A percentile compares a stretch with the other conserved stretches of the same genome.
Evolutionary conservation across 2,797 vertebrate genomes (phyloP).

Genomic region (Artibeus lituratus): DNA sequence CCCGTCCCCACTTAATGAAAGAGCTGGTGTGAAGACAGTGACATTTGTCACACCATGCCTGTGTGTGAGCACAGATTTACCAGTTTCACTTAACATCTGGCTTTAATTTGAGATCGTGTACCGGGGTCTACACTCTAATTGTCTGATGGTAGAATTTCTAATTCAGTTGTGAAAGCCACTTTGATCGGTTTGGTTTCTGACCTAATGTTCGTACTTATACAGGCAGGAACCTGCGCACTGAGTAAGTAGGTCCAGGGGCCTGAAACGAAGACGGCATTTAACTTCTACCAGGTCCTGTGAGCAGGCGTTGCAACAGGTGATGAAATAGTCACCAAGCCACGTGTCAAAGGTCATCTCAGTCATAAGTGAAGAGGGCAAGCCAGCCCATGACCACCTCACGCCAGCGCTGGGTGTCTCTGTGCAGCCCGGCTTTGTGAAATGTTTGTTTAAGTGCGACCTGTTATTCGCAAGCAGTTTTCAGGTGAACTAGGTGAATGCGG

Average conservation of each 20-base stretch:
- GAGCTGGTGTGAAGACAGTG: background rate
- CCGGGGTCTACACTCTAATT: background rate
- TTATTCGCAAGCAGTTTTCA: background rate
- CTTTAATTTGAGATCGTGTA: background rate
- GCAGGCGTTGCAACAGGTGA: background rate
- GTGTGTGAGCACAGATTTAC: background rate
- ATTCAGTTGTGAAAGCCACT: background rate
- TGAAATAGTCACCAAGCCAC: background rate
- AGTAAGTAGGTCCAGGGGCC: background rate
- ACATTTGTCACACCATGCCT: background rate
- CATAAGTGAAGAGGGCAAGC: background rate
- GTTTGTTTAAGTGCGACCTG: no score
- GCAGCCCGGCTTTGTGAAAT: background rate
- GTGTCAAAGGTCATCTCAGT: background rate
- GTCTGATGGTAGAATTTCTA: background rate
- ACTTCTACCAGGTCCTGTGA: background rate
- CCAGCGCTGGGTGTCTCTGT: background rate
- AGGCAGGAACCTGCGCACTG: background rate
- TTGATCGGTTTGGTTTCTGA: background rate
- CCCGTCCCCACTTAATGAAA: background rate
- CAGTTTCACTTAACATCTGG: background rate
- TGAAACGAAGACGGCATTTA: background rate
- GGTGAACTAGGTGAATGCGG: background rate
- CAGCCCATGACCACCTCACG: fast-evolving
- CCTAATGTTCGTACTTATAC: background rate